Evolutionary conservation across 2,888 invertebrate genomes (phyloP), one percentile per base, ranked within the genome.

Genomic region (Isoperla grammatica): DNA sequence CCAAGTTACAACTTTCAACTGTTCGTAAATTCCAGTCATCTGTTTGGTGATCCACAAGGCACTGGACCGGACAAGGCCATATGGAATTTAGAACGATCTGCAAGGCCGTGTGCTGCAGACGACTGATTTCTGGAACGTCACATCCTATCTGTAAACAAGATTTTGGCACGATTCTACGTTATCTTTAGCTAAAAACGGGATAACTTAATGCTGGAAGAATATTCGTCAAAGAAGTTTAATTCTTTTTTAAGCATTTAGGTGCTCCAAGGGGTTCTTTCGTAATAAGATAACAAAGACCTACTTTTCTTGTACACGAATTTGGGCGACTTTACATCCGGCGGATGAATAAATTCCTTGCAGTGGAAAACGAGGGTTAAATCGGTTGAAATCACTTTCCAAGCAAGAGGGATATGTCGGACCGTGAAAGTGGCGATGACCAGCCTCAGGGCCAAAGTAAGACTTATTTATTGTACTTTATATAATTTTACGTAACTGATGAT

Each of bases 391-490:
- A 53, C 37, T 53, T 53, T 53, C 53, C 37, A 37, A 37, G 53
- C 19, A 45, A 53, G 53, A 53, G 39, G 53, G 20, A 53, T 39
- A 72, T 72, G 72, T 72, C 72, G 70, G 72, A 72, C 70, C 70
- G 71, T 67, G 72, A 71, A 67, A 71, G 71, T 67, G 70, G 70
- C 65, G 72, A 72, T 70, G 72, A 72, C 63, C 71, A 70, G 68
- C 70, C 71, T 66, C 71, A 71, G 66, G 70, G 69, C 66, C 71
- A 71, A 71, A 72, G 72, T 72, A 71, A 71, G 71, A 62, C 50
- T 42, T 54, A 56, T 48, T 56, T 29, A 29, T 6, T 29, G 29
- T 29, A 29, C 29, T 29, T 29, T 29, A 29, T 29, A 29, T 29
- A 29, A 29, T 29, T 29, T 8, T 8, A 29, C 29, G 8, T 29